Evolutionary conservation across 1,140 invertebrate species (phyloP).

Genomic region (Drosophila arizonae): DNA sequence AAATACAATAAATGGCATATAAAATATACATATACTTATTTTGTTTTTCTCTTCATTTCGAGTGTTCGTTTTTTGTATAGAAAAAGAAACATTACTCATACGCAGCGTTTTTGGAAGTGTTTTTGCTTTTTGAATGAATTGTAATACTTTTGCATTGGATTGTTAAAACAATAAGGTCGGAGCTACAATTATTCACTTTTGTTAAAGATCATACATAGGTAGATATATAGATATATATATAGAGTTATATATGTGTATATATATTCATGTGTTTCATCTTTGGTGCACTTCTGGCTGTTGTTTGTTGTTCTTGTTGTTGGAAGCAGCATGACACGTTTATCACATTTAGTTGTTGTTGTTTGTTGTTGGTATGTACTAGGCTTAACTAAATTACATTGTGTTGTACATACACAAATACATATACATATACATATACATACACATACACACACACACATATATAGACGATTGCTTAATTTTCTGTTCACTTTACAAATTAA

Average conservation of each 20-base stretch:
- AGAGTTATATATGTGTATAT: constrained; percentile 1
- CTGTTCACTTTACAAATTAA: constrained; percentile 61
- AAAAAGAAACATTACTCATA: constrained; percentile 70
- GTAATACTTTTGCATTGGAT: constrained; percentile 46
- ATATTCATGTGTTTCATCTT: constrained; percentile 37
- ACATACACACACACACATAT: constrained; percentile 39
- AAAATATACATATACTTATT: constrained; percentile 64
- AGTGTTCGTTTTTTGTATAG: constrained; percentile 60
- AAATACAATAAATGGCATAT: constrained; percentile 81
- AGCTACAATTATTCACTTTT: constrained; percentile 4
- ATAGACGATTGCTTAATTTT: constrained; percentile 68
- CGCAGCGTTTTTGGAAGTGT: constrained; percentile 66
- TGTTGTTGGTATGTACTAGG: constrained; percentile 75
- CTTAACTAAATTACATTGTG: constrained; percentile 69
- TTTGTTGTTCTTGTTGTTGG: constrained; percentile 53
- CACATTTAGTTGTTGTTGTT: constrained; percentile 64
- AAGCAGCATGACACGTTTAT: constrained; percentile 79
- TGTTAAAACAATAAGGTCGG: constrained; percentile 33
- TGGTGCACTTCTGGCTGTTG: constrained; percentile 40
- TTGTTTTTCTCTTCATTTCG: constrained; percentile 23
- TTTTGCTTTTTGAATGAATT: constrained; percentile 55
- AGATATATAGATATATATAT: neutral
- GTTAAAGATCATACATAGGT: constrained; percentile 1
- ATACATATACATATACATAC: constrained; percentile 39
- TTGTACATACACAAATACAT: constrained; percentile 27